Base-by-base conservation (phyloP, 2,797 vertebrate genomes). In the Hyperoplus immaculatus region DNA sequence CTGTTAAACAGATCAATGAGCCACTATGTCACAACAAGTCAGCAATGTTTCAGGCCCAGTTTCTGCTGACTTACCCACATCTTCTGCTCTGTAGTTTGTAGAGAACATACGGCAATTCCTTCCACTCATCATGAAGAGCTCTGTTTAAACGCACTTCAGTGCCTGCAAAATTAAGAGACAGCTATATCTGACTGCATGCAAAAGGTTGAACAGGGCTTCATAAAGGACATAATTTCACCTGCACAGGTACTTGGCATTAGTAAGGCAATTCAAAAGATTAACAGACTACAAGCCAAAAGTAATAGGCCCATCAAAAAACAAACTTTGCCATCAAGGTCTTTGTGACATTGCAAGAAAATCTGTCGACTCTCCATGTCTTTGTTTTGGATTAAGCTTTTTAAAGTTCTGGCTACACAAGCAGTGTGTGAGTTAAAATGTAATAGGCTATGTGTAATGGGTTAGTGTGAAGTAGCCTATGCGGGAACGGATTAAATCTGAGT, bases 1-100 rank as follows among this genome's bases (percentile, higher is more conserved):
- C 46, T 85, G 82, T 64, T 82, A 61, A 87, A 77, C 58, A 80
- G 61, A 75, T 71, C 59, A 83, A 69, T 68, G 15, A 73, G 67
- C 45, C 69, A 72, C 41, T 58, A 38, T 78, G 58, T 88, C 63
- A 85, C 68, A 75, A 85, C 68, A 75, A 75, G 64, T 65, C 47
- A 76, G 72, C 18, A 41, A 49, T 50, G 57, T 63, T 63, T 77
- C 57, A 81, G 50, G 60, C 54, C 6, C 6, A 56, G n/a, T 78
- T 75, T 70, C 54, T 77, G 57, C 45, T 36, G 64, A 80, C 91
- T 82, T 95, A 98, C 97, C 96, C 85, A 71, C 74, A 81, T 89
- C 91, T 80, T 89, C 86, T 45, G 70, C 88, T 87, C 89, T 93
- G 67, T 69, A 84, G 77, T 66, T 83, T 69, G 92, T 92, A 81